Percentiles rank a stretch among this genome's conserved stretches.
These are phyloP conservation scores for Lypha dubia DNA, from an alignment of 2,888 invertebrate genomes.

Conservation along the genomic window DNA sequence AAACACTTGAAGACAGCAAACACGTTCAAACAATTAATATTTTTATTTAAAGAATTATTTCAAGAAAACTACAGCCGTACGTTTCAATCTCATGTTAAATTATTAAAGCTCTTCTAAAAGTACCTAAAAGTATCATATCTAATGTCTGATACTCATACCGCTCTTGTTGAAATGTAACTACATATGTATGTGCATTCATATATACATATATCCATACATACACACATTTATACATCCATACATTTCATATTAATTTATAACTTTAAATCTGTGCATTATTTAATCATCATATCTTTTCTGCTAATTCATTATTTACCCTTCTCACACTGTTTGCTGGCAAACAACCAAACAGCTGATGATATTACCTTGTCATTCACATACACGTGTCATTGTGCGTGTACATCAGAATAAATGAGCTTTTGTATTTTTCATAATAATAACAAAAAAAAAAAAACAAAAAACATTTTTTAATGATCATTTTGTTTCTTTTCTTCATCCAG, in stretches of 20 bases:
- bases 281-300: slow-evolving; percentile 33
- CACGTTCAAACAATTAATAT: too few relatives aligned
- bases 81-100: neutral
- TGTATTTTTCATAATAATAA: neutral
- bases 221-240: neutral
- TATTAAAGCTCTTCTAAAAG: neutral
- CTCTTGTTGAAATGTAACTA: too few relatives aligned
- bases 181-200: too few relatives aligned
- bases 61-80: neutral
- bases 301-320: slow-evolving; percentile 60
- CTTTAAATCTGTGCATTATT: slow-evolving; percentile 41
- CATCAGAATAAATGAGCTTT: slow-evolving; percentile 7
- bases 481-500: neutral
- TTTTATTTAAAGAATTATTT: too few relatives aligned
- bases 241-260: slow-evolving; percentile 16
- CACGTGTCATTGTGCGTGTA: slow-evolving; percentile 1
- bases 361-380: slow-evolving; percentile 11
- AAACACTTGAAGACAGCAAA: too few relatives aligned
- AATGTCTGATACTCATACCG: too few relatives aligned
- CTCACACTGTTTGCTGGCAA: slow-evolving; percentile 15
- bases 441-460: too few relatives aligned
- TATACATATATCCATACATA: too few relatives aligned
- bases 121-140: too few relatives aligned
- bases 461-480: slow-evolving; percentile 26
- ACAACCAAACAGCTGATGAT: slow-evolving; percentile 45